A percentile compares a stretch with the other conserved stretches of the same genome.
Evolutionary conservation across 1,140 invertebrate genomes (phyloP).

Genomic region (Rhyzopertha dominica): DNA sequence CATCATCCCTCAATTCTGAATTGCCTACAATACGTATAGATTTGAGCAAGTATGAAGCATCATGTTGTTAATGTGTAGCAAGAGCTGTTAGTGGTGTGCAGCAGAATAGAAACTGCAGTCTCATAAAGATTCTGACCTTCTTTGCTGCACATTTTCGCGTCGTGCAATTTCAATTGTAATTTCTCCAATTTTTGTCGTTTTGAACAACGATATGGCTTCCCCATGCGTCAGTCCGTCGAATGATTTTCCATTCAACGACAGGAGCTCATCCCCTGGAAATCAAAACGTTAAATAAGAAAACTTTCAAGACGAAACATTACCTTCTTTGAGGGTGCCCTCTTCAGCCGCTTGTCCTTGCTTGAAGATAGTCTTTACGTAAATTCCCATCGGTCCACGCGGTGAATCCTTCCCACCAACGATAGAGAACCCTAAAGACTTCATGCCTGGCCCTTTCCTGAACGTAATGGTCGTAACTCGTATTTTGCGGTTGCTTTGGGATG

Average conservation of each 20-base stretch:
- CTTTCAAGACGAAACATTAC: slow-evolving; percentile 31
- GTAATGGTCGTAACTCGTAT: slow-evolving; percentile 52
- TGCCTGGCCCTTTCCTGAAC: slow-evolving; percentile 66
- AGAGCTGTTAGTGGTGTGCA: too few species aligned
- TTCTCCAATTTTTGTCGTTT: slow-evolving; percentile 79
- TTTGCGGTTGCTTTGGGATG: slow-evolving; percentile 4
- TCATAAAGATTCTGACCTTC: too few species aligned
- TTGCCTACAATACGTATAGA: too few species aligned
- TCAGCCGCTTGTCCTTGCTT: slow-evolving; percentile 68
- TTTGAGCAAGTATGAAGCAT: too few species aligned
- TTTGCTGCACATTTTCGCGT: too few species aligned
- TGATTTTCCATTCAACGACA: slow-evolving; percentile 79
- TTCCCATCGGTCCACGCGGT: slow-evolving; percentile 70
- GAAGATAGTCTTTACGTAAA: slow-evolving; percentile 81
- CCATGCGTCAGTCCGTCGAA: slow-evolving; percentile 81
- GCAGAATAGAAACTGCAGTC: too few species aligned
- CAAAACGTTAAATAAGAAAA: slow-evolving; percentile 16
- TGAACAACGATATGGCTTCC: slow-evolving; percentile 85
- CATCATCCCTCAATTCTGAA: too few species aligned
- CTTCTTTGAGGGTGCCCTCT: slow-evolving; percentile 59
- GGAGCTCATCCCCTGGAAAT: slow-evolving; percentile 83
- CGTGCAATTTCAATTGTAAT: slow-evolving; percentile 77
- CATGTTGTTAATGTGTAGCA: too few species aligned
- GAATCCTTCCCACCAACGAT: slow-evolving; percentile 76
- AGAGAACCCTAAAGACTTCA: slow-evolving; percentile 69